These are phyloP conservation scores for Calonectris borealis DNA, from an alignment of 2,113 vertebrate species.

Conservation along the genomic window DNA sequence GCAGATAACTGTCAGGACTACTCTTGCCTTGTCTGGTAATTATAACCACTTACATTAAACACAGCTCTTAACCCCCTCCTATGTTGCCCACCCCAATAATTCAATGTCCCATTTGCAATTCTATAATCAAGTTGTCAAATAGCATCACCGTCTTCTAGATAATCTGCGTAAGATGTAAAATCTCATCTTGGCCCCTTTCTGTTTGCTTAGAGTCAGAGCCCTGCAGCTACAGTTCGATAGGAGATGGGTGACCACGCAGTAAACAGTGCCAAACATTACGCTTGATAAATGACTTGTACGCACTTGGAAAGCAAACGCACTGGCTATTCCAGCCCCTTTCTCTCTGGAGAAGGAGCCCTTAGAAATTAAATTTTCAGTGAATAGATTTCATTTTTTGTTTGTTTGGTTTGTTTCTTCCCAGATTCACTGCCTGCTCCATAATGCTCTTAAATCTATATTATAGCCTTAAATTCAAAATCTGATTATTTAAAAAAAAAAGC, in stretches of 20 bases:
- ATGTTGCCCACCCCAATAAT: background rate
- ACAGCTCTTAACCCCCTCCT: background rate
- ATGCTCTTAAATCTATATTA: background rate
- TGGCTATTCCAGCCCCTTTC: background rate
- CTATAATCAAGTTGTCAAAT: background rate
- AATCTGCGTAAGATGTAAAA: background rate
- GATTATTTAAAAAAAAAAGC: background rate
- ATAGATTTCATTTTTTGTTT: background rate
- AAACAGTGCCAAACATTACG: background rate
- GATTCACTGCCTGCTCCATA: background rate
- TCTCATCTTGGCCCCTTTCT: background rate
- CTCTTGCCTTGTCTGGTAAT: background rate
- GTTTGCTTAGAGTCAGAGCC: background rate
- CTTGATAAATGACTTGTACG: background rate
- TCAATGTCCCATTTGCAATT: background rate
- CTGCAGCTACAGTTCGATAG: background rate
- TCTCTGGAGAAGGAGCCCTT: background rate
- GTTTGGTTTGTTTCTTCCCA: background rate
- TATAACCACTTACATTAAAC: background rate
- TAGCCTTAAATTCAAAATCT: background rate
- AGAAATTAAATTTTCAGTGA: background rate
- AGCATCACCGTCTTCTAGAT: accelerated
- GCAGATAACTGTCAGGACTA: background rate
- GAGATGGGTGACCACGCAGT: background rate
- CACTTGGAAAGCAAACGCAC: background rate